A percentile compares a stretch with the other conserved stretches of the same genome.
Conservation (phyloP, 2,888 invertebrate genomes). For the Acanthopleura granulata region DNA sequence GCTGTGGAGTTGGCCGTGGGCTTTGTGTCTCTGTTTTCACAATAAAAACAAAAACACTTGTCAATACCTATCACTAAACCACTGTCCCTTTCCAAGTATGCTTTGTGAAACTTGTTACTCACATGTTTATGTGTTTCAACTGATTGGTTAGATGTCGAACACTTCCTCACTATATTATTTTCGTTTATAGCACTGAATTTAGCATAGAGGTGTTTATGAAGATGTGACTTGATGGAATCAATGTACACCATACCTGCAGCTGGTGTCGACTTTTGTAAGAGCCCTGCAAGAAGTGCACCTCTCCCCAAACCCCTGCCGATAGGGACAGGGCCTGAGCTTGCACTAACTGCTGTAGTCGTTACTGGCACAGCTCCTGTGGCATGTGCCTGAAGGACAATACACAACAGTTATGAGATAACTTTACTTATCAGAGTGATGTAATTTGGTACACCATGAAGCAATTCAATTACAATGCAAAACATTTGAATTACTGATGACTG, state of each 20-base stretch:
- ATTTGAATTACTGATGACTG: too few relatives aligned
- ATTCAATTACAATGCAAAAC: too few relatives aligned
- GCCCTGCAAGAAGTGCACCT: conserved; percentile 39
- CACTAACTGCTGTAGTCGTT: not conserved
- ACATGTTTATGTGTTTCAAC: too few relatives aligned
- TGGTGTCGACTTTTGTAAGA: conserved; percentile 22
- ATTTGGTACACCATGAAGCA: too few relatives aligned
- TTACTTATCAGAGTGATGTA: too few relatives aligned
- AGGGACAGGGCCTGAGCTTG: not conserved
- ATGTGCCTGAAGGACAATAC: not conserved
- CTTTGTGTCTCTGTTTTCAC: not conserved
- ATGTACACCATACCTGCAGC: not conserved
- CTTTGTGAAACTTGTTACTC: not conserved
- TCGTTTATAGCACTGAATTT: too few relatives aligned
- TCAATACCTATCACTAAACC: not conserved
- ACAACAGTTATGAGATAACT: too few relatives aligned
- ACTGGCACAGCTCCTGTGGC: not conserved
- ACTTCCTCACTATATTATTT: too few relatives aligned
- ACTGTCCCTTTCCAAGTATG: not conserved
- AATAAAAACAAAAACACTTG: not conserved
- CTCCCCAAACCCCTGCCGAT: conserved; percentile 30
- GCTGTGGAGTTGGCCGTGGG: not conserved
- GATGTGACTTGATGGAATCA: too few relatives aligned
- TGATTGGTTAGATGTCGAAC: too few relatives aligned
- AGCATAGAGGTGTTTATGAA: too few relatives aligned